Percentiles rank a stretch among this genome's conserved stretches.
These are phyloP conservation scores for Apamea epomidion DNA, from an alignment of 2,888 invertebrate species.

Conservation along the genomic window DNA sequence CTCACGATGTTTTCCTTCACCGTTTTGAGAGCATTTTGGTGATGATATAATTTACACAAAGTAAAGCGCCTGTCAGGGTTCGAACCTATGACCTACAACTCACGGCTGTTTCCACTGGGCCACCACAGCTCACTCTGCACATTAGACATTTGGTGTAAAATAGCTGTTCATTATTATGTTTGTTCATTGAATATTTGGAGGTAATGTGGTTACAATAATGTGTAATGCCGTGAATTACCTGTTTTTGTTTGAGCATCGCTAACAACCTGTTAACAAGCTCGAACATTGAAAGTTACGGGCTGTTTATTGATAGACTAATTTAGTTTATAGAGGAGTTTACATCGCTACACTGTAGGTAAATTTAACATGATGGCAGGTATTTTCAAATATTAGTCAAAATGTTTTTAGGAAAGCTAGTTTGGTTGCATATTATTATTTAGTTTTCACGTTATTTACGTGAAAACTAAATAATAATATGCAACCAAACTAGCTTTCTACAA, in stretches of 20 bases:
- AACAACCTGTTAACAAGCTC: slow-evolving; percentile 34
- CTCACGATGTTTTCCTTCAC: too few relatives aligned
- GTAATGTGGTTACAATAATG: slow-evolving; percentile 6
- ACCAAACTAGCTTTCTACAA: too few relatives aligned
- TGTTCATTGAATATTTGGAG: slow-evolving; percentile 22
- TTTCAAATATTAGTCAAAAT: not conserved
- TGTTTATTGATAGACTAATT: slow-evolving; percentile 32
- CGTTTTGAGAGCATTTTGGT: too few relatives aligned
- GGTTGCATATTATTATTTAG: too few relatives aligned
- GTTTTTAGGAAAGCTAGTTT: not conserved
- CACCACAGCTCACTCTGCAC: too few relatives aligned
- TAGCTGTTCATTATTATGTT: not conserved
- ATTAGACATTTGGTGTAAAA: not conserved
- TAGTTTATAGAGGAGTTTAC: not conserved
- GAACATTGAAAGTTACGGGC: slow-evolving; percentile 43
- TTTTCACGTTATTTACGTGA: too few relatives aligned
- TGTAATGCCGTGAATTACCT: slow-evolving; percentile 9
- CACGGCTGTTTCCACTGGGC: too few relatives aligned
- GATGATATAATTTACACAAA: too few relatives aligned
- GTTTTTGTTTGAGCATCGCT: slow-evolving; percentile 17
- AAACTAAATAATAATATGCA: too few relatives aligned
- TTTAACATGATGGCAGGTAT: not conserved
- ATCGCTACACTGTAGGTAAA: not conserved
- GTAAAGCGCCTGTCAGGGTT: too few relatives aligned
- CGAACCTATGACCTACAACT: too few relatives aligned